phyloP scores from a whole-genome alignment of 2,113 vertebrate genomes.

The Myrmecophaga tridactyla region DNA sequence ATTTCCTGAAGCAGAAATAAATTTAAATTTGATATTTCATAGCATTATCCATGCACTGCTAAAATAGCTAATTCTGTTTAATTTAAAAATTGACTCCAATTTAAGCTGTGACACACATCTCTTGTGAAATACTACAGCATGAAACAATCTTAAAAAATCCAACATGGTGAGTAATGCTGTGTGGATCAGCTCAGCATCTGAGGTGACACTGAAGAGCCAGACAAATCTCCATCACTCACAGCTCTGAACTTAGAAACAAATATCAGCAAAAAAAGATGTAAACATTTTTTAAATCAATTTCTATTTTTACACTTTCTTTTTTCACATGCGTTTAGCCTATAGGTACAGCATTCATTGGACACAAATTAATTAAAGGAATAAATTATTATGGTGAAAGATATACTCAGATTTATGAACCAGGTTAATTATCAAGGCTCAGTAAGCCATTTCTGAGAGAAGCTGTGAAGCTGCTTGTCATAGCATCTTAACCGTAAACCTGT shows the following conservation, averaged over 20 bases:
- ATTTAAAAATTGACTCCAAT: background rate
- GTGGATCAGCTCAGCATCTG: background rate
- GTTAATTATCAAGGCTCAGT: background rate
- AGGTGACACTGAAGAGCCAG: background rate
- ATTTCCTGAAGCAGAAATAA: slow-evolving; percentile 51
- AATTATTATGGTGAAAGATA: background rate
- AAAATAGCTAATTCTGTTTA: slow-evolving; percentile 27
- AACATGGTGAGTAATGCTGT: background rate
- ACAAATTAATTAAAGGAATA: slow-evolving; percentile 24
- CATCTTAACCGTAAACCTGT: background rate
- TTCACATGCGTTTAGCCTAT: background rate
- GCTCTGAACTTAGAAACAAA: background rate
- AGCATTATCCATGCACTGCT: background rate
- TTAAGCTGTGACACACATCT: background rate
- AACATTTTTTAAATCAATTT: background rate
- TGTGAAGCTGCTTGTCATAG: background rate
- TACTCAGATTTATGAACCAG: background rate
- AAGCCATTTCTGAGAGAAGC: background rate
- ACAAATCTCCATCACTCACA: background rate
- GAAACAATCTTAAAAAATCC: background rate
- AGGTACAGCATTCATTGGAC: rapidly evolving
- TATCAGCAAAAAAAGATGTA: no score
- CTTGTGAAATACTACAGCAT: background rate
- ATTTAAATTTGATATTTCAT: slow-evolving; percentile 43
- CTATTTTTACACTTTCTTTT: background rate